phyloP scores from a whole-genome alignment of 92 coral and sea anemone genomes.

The Bergia sp. region DNA sequence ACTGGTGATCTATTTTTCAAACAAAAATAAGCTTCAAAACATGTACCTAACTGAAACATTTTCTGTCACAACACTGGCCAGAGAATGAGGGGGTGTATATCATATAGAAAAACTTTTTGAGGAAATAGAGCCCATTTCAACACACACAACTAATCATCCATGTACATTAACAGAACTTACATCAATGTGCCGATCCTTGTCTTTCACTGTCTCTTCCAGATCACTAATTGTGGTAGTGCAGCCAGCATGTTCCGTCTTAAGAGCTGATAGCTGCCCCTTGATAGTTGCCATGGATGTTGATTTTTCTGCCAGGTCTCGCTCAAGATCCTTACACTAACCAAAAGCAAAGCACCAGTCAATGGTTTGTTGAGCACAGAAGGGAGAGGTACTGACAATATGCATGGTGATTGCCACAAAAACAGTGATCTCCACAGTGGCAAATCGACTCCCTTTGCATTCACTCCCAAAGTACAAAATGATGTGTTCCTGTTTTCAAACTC shows the following conservation, averaged over 20 bases:
- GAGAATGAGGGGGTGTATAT: background rate
- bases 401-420: too few species aligned
- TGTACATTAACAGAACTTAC: constrained; percentile 8
- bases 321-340: constrained; percentile 82
- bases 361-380: background rate
- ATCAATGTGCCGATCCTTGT: constrained; percentile 84
- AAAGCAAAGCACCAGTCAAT: background rate
- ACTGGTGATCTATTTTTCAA: too few species aligned
- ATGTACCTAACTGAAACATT: too few species aligned
- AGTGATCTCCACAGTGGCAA: too few species aligned
- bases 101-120: background rate
- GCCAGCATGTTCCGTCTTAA: constrained; percentile 84
- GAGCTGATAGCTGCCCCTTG: constrained; percentile 70
- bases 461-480: too few species aligned
- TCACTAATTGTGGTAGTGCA: constrained; percentile 75
- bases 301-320: constrained; percentile 84
- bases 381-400: background rate
- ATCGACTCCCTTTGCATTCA: too few species aligned
- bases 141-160: too few species aligned
- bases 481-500: too few species aligned
- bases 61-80: too few species aligned
- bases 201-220: constrained; percentile 82
- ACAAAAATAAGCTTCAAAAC: too few species aligned
- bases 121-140: background rate
- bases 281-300: constrained; percentile 59